Conservation (phyloP, 1,140 invertebrate genomes). For the Sinonovacula constricta region DNA sequence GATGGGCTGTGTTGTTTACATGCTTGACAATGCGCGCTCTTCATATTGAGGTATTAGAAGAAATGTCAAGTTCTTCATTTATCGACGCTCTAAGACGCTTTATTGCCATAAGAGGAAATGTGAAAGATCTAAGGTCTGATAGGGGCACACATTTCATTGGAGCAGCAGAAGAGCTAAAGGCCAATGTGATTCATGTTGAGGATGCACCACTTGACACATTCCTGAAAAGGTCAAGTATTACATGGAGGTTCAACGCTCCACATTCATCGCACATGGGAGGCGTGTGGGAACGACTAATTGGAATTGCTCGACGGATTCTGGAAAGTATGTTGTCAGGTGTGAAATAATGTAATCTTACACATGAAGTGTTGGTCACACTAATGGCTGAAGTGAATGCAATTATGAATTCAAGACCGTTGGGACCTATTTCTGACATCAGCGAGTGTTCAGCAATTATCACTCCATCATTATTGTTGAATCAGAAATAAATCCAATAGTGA, state of each 20-base stretch:
- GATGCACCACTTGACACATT: neutral
- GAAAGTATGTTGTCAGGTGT: too few species aligned
- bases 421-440: slow-evolving; percentile 42
- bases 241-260: slow-evolving; percentile 43
- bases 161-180: neutral
- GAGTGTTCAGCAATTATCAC: slow-evolving; percentile 7
- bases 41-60: slow-evolving; percentile 15
- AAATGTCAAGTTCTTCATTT: slow-evolving; percentile 5
- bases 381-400: slow-evolving; percentile 45
- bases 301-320: too few species aligned
- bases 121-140: neutral
- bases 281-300: too few species aligned
- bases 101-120: neutral
- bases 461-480: slow-evolving; percentile 13
- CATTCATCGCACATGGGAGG: too few species aligned
- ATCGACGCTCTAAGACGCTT: slow-evolving; percentile 11
- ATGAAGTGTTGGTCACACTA: too few species aligned
- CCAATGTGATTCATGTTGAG: neutral
- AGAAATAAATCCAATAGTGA: slow-evolving; percentile 1
- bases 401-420: slow-evolving; percentile 53
- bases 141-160: slow-evolving; percentile 15
- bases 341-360: too few species aligned
- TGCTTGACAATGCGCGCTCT: slow-evolving; percentile 14
- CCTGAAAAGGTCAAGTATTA: neutral
- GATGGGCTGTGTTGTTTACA: slow-evolving; percentile 11